Conservation (phyloP, 2,113 vertebrate species). For the Lophura nycthemera region DNA sequence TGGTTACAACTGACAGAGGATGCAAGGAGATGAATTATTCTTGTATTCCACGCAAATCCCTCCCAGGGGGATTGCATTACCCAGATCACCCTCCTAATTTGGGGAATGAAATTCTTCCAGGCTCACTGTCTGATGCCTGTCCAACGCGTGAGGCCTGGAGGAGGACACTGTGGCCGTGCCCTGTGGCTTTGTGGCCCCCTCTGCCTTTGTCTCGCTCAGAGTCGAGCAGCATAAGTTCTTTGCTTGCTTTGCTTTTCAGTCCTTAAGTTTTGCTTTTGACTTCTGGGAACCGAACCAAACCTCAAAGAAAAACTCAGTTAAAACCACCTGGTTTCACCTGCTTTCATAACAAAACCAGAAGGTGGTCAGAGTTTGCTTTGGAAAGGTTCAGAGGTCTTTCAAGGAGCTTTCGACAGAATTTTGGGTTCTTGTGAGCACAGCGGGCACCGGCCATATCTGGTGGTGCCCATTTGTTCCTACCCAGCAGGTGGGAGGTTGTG, state of each 20-base stretch:
- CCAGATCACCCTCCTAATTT: conserved; percentile 14
- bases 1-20: not conserved
- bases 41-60: not conserved
- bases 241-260: not conserved
- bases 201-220: not conserved
- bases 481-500: not conserved
- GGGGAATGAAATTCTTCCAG: not conserved
- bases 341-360: conserved; percentile 27
- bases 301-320: conserved; percentile 21
- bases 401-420: not conserved
- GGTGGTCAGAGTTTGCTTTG: not conserved
- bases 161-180: not conserved
- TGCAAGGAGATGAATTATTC: not conserved
- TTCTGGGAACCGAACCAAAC: conserved; percentile 39
- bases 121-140: not conserved
- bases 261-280: not conserved
- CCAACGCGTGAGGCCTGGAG: not conserved
- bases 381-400: not conserved
- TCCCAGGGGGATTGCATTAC: not conserved
- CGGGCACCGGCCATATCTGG: not conserved
- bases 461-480: not conserved
- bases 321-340: conserved; percentile 55
- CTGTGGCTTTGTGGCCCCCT: not conserved
- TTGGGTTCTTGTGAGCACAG: not conserved
- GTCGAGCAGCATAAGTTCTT: not conserved